Conservation (phyloP, 23 tunicate species). For the Ciona savignyi region DNA sequence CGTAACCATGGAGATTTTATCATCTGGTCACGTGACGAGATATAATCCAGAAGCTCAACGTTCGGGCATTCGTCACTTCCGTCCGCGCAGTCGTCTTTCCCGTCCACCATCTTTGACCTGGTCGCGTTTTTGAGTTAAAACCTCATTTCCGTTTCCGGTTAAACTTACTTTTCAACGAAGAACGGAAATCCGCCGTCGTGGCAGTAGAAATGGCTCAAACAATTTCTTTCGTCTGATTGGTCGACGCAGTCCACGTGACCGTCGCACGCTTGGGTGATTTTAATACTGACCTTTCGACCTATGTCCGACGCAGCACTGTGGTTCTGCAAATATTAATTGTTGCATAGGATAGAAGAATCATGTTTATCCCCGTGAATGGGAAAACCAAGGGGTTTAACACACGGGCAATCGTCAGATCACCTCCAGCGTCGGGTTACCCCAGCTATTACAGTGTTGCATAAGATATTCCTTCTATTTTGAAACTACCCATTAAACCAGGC, state of each 20-base stretch:
- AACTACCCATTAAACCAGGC: too few species aligned
- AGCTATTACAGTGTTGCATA: too few species aligned
- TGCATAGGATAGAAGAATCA: too few species aligned
- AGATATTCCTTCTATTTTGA: too few species aligned
- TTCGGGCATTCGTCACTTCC: conserved; percentile 71
- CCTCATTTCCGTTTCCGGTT: too few species aligned
- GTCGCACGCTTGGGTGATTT: conserved; percentile 30
- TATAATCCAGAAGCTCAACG: conserved; percentile 22
- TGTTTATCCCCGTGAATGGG: too few species aligned
- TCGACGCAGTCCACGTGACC: conserved; percentile 42
- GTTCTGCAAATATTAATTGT: too few species aligned
- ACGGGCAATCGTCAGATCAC: too few species aligned
- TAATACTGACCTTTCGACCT: conserved; percentile 17
- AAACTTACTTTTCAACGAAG: conserved; percentile 9
- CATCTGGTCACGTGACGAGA: conserved; percentile 34
- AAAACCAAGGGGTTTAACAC: too few species aligned
- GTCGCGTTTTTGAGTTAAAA: too few species aligned
- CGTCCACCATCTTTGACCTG: conserved; percentile 39
- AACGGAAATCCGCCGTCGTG: conserved; percentile 8
- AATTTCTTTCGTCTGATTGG: conserved; percentile 35
- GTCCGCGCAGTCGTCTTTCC: conserved; percentile 35
- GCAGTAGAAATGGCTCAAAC: conserved; percentile 49
- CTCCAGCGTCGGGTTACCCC: too few species aligned
- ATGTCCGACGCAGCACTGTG: neutral
- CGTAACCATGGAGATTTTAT: conserved; percentile 10